phyloP scores from a whole-genome alignment of 2,113 vertebrate species.

The Chaetops frenatus region DNA sequence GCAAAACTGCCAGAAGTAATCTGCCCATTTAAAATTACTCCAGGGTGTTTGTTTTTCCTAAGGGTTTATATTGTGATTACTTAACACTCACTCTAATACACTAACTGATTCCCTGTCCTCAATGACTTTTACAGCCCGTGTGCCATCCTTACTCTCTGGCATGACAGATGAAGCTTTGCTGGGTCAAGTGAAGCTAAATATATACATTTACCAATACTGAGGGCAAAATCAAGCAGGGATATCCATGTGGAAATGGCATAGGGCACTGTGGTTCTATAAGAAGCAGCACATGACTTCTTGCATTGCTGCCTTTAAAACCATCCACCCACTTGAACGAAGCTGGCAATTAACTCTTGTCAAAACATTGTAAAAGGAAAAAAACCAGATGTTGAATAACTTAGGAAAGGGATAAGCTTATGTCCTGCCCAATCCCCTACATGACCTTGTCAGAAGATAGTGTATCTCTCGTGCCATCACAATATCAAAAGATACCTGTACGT shows the following conservation, averaged over 20 bases:
- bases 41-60: not conserved
- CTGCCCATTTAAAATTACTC: not conserved
- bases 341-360: conserved; percentile 66
- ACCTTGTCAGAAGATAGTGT: conserved; percentile 43
- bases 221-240: not conserved
- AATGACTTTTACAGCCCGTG: not conserved
- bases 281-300: conserved; percentile 21
- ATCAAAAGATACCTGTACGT: not conserved
- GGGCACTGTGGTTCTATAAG: conserved; percentile 19
- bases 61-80: conserved; percentile 1
- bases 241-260: not conserved
- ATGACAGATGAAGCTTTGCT: not conserved
- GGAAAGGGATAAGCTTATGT: conserved; percentile 50
- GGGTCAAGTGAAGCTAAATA: not conserved
- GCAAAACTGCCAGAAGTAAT: not conserved
- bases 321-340: conserved; percentile 45
- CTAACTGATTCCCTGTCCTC: not conserved
- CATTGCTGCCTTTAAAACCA: conserved; percentile 23
- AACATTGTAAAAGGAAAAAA: conserved; percentile 56
- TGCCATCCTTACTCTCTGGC: not conserved
- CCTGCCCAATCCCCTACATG: conserved; percentile 17
- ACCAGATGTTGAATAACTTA: conserved; percentile 51
- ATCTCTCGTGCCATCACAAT: not conserved
- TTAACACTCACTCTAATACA: not conserved
- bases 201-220: not conserved